Conservation (phyloP, 2,888 invertebrate genomes). For the Protonemura montana region DNA sequence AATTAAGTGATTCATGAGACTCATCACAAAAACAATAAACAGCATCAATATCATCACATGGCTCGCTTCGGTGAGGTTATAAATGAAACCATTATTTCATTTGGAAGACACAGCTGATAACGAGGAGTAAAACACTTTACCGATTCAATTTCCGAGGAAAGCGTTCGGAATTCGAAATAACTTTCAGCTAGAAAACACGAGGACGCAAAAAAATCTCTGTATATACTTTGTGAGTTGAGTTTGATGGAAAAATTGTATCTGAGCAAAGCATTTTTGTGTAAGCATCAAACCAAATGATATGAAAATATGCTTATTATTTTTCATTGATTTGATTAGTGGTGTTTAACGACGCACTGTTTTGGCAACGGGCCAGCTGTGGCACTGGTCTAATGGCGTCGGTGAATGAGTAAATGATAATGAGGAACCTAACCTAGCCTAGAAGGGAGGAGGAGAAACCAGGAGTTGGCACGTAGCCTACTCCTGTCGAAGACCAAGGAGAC, state of each 20-base stretch:
- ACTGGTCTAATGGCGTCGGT: background rate
- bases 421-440: background rate
- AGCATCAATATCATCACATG: too few relatives aligned
- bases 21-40: too few relatives aligned
- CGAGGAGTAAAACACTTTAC: background rate
- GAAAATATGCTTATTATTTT: too few relatives aligned
- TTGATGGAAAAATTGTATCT: too few relatives aligned
- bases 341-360: conserved; percentile 7
- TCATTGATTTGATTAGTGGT: background rate
- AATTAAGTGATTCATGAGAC: too few relatives aligned
- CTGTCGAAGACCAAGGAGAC: background rate
- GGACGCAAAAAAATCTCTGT: background rate
- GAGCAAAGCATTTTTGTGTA: too few relatives aligned
- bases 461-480: background rate
- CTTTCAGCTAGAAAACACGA: background rate
- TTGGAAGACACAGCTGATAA: background rate
- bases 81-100: background rate
- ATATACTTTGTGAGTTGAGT: too few relatives aligned
- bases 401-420: background rate
- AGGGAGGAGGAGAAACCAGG: background rate
- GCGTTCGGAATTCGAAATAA: background rate
- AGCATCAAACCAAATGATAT: too few relatives aligned
- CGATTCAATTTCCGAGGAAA: background rate
- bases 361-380: background rate
- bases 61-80: background rate